Percentiles rank a stretch among this genome's conserved stretches.
phyloP scores from a whole-genome alignment of 2,888 invertebrate species.

The Platerodrilus igneus region DNA sequence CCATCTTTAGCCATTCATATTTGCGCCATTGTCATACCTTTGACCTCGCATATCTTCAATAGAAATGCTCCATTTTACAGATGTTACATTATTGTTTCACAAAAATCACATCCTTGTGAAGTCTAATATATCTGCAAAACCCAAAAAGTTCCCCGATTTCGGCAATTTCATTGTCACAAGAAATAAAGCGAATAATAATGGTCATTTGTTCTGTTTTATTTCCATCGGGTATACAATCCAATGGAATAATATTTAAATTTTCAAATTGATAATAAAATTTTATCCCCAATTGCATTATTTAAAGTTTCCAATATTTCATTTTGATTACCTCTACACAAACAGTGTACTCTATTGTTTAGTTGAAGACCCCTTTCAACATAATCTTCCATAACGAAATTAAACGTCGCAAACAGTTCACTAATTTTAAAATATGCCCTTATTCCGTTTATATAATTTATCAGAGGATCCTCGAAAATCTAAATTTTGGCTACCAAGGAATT shows the following conservation, averaged over 20 bases:
- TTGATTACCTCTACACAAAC: no score
- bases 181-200: no score
- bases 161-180: no score
- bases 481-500: slow-evolving; percentile 19
- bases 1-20: slow-evolving; percentile 14
- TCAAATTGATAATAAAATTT: no score
- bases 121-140: no score
- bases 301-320: slow-evolving; percentile 20
- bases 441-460: slow-evolving; percentile 20
- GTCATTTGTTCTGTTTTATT: slow-evolving; percentile 27
- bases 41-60: no score
- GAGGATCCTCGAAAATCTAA: slow-evolving; percentile 23
- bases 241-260: no score
- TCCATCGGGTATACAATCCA: slow-evolving; percentile 27
- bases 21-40: slow-evolving; percentile 14
- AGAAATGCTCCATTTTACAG: slow-evolving; percentile 17
- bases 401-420: slow-evolving; percentile 24
- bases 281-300: no score
- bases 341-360: slow-evolving; percentile 15
- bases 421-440: slow-evolving; percentile 24
- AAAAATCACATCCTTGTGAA: no score
- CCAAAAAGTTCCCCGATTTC: no score
- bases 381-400: slow-evolving; percentile 22
- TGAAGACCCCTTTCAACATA: slow-evolving; percentile 18
- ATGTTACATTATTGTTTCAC: no score